Conservation (phyloP, 1,140 invertebrate species). For the Pectinophora gossypiella region DNA sequence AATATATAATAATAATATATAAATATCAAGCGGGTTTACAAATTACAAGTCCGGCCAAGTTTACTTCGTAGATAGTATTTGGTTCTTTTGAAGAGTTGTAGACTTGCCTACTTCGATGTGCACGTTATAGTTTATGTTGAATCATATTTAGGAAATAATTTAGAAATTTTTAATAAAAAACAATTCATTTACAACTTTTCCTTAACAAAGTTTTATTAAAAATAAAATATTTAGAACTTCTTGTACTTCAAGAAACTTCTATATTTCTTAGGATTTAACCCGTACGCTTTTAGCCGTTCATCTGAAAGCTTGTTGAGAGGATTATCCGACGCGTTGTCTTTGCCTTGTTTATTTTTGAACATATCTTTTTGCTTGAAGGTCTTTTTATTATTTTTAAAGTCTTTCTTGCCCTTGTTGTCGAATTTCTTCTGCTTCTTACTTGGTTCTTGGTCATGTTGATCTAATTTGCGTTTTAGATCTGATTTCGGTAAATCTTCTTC, state of each 20-base stretch:
- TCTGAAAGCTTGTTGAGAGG: slow-evolving; percentile 78
- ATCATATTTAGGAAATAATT: no score
- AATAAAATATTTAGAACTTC: slow-evolving; percentile 50
- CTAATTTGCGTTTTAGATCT: slow-evolving; percentile 21
- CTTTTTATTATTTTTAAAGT: slow-evolving; percentile 30
- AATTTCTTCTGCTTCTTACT: slow-evolving; percentile 41
- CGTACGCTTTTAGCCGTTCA: slow-evolving; percentile 90
- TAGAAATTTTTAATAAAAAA: no score
- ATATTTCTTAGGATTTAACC: slow-evolving; percentile 93
- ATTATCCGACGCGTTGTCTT: slow-evolving; percentile 32
- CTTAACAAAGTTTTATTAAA: no score
- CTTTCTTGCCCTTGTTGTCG: slow-evolving; percentile 28
- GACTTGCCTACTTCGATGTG: no score
- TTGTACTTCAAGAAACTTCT: slow-evolving; percentile 72
- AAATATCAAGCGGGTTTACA: no score
- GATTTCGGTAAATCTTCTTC: background rate
- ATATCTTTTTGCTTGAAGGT: slow-evolving; percentile 30
- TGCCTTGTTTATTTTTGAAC: slow-evolving; percentile 43
- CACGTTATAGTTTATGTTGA: no score
- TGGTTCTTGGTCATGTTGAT: slow-evolving; percentile 23
- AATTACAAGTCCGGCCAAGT: no score
- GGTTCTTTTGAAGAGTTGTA: no score
- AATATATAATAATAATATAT: no score
- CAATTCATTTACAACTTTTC: no score
- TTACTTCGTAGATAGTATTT: no score